These are phyloP conservation scores for Rotaria macrura DNA, from an alignment of 2,888 invertebrate species.

Conservation along the genomic window DNA sequence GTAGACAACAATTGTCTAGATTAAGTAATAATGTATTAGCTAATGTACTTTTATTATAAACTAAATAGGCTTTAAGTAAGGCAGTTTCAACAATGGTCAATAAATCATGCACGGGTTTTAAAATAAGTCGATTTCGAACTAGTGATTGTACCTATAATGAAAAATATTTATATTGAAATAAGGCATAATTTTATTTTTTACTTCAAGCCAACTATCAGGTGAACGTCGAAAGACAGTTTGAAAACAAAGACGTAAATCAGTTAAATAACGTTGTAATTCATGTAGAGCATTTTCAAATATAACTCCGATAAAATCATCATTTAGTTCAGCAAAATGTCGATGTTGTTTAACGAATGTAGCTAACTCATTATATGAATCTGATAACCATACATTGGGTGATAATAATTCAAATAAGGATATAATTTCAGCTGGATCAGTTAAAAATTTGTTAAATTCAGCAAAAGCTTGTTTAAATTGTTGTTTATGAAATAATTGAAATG, in stretches of 20 bases:
- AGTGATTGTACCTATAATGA: neutral
- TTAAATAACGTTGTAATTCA: conserved; percentile 14
- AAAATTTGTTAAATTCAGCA: neutral
- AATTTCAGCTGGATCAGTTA: conserved; percentile 17
- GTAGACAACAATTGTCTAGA: neutral
- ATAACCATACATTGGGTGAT: neutral
- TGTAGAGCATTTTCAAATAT: neutral
- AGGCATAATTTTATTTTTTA: neutral
- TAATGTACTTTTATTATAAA: neutral
- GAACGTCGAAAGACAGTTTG: conserved; percentile 3
- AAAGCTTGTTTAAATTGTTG: conserved; percentile 1
- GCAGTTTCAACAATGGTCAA: neutral
- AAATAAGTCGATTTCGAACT: neutral
- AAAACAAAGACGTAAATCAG: neutral
- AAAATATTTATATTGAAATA: neutral
- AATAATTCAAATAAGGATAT: neutral
- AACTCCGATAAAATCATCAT: neutral
- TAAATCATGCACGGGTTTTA: conserved; percentile 1
- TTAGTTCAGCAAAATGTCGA: neutral
- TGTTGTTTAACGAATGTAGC: neutral
- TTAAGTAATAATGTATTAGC: neutral
- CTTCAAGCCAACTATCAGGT: neutral
- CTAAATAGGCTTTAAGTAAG: neutral
- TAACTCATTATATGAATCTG: neutral
- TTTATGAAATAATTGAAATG: conserved; percentile 1